Base-by-base conservation (phyloP, 2,113 vertebrate species). In the Pao palembangensis region DNA sequence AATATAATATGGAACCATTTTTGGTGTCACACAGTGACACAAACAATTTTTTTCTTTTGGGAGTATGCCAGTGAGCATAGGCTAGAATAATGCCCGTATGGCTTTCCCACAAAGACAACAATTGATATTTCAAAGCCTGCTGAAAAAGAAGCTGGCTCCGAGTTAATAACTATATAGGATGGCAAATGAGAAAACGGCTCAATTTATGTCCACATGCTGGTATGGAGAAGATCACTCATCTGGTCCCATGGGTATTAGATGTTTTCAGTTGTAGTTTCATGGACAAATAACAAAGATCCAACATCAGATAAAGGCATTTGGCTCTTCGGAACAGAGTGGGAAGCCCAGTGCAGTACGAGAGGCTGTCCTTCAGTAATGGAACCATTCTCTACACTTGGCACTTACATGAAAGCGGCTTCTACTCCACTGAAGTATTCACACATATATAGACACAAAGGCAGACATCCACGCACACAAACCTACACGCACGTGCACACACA, bases 251-350 rank as follows among this genome's bases (percentile, higher is more conserved):
- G 85, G 81, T 86, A 88, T 84, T 88, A 73, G 70, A 84, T 86
- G 83, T 88, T 88, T 85, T 90, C 86, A 89, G 84, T 89, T 88
- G 88, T 88, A 85, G 76, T 87, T 91, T 87, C 85, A 88, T 86
- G 81, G 87, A 90, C 84, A 86, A 88, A 91, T 89, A 91, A 89
- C 86, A 88, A 87, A 90, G 87, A 89, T 86, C 64, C 76, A 67
- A 85, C 86, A 88, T 88, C 83, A 88, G 83, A 89, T 85, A 76
- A 76, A 83, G 73, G 82, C 80, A 78, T 87, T 85, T 87, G 85
- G 86, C 83, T 89, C 83, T 81, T 85, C 34, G 72, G 80, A 86
- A 84, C 75, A 84, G 85, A 89, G 80, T 83, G 74, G 79, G 74
- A 86, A 85, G 83, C 85, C 88, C 84, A 85, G 84, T 85, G 79